Evolutionary conservation across 2,888 invertebrate species (phyloP), one percentile per base, ranked within the genome.

Genomic region (Agrotis clavis): DNA sequence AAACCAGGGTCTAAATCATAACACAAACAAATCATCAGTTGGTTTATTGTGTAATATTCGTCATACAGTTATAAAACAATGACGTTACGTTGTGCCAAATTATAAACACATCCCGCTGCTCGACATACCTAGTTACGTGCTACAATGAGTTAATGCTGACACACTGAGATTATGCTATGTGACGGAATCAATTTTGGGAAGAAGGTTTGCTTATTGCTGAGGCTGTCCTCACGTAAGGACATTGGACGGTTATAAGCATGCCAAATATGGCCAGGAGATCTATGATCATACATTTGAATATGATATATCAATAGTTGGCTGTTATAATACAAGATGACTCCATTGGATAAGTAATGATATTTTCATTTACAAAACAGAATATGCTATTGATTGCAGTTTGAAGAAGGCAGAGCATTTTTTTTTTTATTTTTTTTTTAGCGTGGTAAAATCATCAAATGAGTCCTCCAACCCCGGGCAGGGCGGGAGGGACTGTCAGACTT

Each of bases 1-100:
- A 45, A 50, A 61, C 35, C n/a, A 64, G 7, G 7, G n/a, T 13
- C 13, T 35, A 11, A 63, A 77, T 41, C 53, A 71, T 59, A 79
- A 68, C 30, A 68, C 54, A 67, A 75, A 77, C 71, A 67, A 54
- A 54, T 68, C 30, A 68, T 75, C 67, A 66, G 54, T 72, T 74
- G 47, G 60, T 64, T 66, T 65, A 86, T 86, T 81, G 68, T 70
- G 72, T 79, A 83, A 77, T 67, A 74, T 67, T 76, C 65, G 67
- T 75, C 78, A 86, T 65, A 74, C 63, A 68, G 68, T 82, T 84
- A 82, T 78, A 78, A 86, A 84, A 85, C 84, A 86, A 85, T 86
- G 82, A 85, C 80, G 82, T 85, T 82, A 86, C 82, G 77, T 69
- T 76, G 51, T 67, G 72, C 69, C 72, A 72, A 82, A 77, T 79